phyloP scores from a whole-genome alignment of 2,113 vertebrate genomes.

The Aramus guarauna region DNA sequence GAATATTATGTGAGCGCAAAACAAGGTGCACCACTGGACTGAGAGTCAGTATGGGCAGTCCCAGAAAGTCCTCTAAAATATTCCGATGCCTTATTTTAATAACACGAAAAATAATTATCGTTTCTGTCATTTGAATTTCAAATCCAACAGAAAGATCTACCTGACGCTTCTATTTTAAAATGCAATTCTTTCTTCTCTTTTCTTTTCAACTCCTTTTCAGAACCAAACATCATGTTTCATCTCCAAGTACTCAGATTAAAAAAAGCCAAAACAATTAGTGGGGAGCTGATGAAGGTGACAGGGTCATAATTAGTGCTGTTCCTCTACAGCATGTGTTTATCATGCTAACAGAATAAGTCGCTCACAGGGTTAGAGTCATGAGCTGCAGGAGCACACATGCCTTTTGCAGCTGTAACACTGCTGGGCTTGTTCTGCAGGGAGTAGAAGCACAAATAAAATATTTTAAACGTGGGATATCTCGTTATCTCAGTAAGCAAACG shows the following conservation, averaged over 20 bases:
- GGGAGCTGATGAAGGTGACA: conserved; percentile 76
- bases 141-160: conserved; percentile 52
- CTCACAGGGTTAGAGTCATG: conserved; percentile 52
- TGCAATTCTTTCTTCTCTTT: conserved; percentile 54
- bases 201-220: conserved; percentile 58
- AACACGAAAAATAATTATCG: conserved; percentile 36
- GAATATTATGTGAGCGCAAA: not conserved
- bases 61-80: not conserved
- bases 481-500: not conserved
- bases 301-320: conserved; percentile 75
- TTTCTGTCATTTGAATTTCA: conserved; percentile 63
- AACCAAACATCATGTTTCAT: conserved; percentile 61
- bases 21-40: not conserved
- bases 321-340: conserved; percentile 58
- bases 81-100: not conserved
- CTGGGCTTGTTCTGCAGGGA: not conserved
- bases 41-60: not conserved
- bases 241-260: conserved; percentile 57
- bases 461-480: not conserved
- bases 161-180: conserved; percentile 66
- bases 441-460: not conserved
- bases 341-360: conserved; percentile 55
- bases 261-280: conserved; percentile 68
- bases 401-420: not conserved
- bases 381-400: conserved; percentile 35